Base-by-base conservation (phyloP, 2,797 vertebrate genomes). In the Tapera naevia region DNA sequence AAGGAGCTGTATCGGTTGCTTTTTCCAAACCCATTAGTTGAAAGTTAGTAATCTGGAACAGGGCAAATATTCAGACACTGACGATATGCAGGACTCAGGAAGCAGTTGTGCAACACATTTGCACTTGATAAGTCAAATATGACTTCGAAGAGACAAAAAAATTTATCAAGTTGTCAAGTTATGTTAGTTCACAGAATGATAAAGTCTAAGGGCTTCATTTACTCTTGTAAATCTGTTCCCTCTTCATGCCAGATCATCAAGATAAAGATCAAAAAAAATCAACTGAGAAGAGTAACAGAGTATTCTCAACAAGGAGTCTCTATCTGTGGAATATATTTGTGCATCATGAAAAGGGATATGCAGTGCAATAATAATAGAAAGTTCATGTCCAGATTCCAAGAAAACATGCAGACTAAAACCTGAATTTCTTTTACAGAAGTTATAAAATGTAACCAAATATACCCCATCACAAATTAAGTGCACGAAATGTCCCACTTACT, bases 181-280 rank as follows among this genome's bases (percentile, higher is more conserved):
- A 11, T 50, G 6, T 73, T 66, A 48, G n/a, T 17, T 53, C 41
- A 70, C 32, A 60, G n/a, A 69, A 57, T 0, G 3, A 75, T 89
- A 79, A 95, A 43, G 2, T 50, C 57, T 76, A 71, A 60, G 17
- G 82, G 17, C 23, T 92, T 92, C 67, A 88, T 91, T 91, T 87
- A 91, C 37, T 88, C 67, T 64, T 67, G 80, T 88, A 92, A 92
- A 86, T 78, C 64, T 86, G 30, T 78, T 89, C 8, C n/a, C 13
- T 62, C 67, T 87, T 94, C 74, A 87, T 61, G 28, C 43, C 37
- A 57, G 39, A 95, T 79, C 79, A 89, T 10, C 2, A 25, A 73
- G 58, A 61, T 53, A 65, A 82, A 33, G 39, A 88, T 81, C 10
- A 75, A 83, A 71, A 69, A 45, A 70, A 2, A 81, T 84, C 90